Base-by-base conservation (phyloP, 2,888 invertebrate species). In the Drosophila nr. medialis region DNA sequence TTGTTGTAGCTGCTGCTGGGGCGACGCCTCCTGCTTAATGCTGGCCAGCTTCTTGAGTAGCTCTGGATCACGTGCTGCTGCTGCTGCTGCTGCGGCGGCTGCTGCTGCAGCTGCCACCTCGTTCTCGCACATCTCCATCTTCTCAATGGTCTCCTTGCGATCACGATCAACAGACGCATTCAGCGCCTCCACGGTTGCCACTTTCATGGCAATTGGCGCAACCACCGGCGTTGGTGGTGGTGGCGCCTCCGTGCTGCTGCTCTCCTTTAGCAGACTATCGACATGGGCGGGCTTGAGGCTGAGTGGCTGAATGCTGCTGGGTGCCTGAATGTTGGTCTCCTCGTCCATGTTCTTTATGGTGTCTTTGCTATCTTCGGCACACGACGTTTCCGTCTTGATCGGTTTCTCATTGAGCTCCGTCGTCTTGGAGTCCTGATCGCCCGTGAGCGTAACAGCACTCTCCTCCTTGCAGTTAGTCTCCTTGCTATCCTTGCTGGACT, bases 401-500 rank as follows among this genome's bases (percentile, higher is more conserved):
- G 75, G 73, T 66, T 85, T 80, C 91, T 91, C 87, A 93, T 93
- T 77, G 91, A 80, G 82, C 90, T 93, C 68, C 59, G 72, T 75
- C 93, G 72, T 72, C 93, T 94, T 64, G 86, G 78, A 91, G 93
- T 94, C 69, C 91, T 86, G 81, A 84, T 91, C 91, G 30, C 72
- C 80, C 18, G 73, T 40, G 27, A 89, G 42, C 45, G 83, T 74
- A 4, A 75, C 62, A 62, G 65, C 83, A 53, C 77, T 84, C 76
- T 92, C 86, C 50, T 86, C 92, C 54, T 86, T 93, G 75, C 85
- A 89, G 48, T 81, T 86, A 18, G 84, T 92, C 36, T 93, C 93
- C 60, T 93, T 93, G 75, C 89, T 94, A 64, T 93, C 93, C 80
- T 93, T 94, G 30, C 49, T 94, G 11, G 82, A 89, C 54, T 91